Base-by-base conservation (phyloP, 2,888 invertebrate species). In the Trimorus sp. region DNA sequence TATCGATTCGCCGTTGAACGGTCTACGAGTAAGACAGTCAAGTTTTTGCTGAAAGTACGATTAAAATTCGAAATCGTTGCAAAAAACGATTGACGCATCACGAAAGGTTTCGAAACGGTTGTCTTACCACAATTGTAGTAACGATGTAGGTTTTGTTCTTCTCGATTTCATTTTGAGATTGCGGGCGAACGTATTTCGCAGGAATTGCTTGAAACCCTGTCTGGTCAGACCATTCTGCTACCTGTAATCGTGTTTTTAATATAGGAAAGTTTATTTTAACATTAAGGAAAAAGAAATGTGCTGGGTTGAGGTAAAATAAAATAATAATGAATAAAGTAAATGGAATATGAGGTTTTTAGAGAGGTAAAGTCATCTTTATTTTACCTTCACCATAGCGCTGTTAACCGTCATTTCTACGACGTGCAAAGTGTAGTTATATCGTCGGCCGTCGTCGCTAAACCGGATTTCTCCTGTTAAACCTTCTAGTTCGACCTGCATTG, bases 391-490 rank as follows among this genome's bases (percentile, higher is more conserved):
- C 96, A 97, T 96, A 38, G 97, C 97, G 89, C 97, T 97, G 89
- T 98, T 97, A 74, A 97, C 96, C 5, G 98, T 98, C 97, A 98
- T 97, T 92, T 98, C 97, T 65, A 98, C 96, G 79, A 97, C 96
- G 90, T 98, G 96, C 84, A 98, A 93, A 0, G 97, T 96, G 91
- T 97, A 98, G 93, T 98, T 97, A 90, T 96, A 95, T 68, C 98
- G 93, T 87, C 96, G 94, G 12, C 98, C 98, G 89, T 97, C 96
- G 87, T 98, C 97, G 90, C 96, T 97, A 92, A 98, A 98, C 66
- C 96, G 95, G 87, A 98, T 96, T 91, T 97, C 97, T 68, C 98
- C 98, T 1, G 97, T 98, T 77, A 98, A 93, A 11, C 98, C 98
- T 92, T 97, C 97, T 86, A 97, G 94, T 92, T 97, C 97, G 84